Base-by-base conservation (phyloP, 2,888 invertebrate genomes). In the Macrophya annulata region DNA sequence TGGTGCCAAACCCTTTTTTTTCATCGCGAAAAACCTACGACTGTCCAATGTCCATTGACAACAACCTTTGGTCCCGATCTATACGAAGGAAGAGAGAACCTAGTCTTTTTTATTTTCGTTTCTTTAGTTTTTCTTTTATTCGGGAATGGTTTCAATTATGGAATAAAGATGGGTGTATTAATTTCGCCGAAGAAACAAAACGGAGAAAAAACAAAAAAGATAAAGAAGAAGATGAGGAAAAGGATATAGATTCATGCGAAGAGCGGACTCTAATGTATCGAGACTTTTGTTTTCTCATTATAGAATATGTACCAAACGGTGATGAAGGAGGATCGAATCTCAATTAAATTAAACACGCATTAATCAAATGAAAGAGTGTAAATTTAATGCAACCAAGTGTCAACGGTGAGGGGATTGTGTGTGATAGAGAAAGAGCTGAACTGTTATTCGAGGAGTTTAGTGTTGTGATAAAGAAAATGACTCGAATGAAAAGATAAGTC, bases 21-120 rank as follows among this genome's bases (percentile, higher is more conserved):
- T 62, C 43, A 62, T 25, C 79, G 68, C 43, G 71, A 45, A 43
- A 62, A 25, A 48, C 48, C 62, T 21, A 48, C 37, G 21, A 82
- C 45, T 81, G 85, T 85, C 85, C 85, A 55, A 55, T 25, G 25
- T 25, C 62, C 21, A 45, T 62, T 85, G 85, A 85, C 85, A 81
- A 81, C 37, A 62, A 62, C 25, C 48, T 1, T 85, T 71, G 48
- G 48, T 82, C 48, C 85, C 85, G 62, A 43, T 55, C 25, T 21
- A 17, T 31, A 3, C n/a, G 40, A n/a, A 43, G 17, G 72, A 21
- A 43, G 43, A 17, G n/a, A 74, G 43, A 45, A 74, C 31, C 31
- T 31, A 3, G 31, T 31, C 3, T 31, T 62, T 62, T 62, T 17
- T 62, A n/a, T n/a, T 21, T 62, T 21, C 17, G n/a, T 62, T 62